These are phyloP conservation scores for Tanytarsus gracilentus DNA, from an alignment of 2,888 invertebrate species.

Conservation along the genomic window DNA sequence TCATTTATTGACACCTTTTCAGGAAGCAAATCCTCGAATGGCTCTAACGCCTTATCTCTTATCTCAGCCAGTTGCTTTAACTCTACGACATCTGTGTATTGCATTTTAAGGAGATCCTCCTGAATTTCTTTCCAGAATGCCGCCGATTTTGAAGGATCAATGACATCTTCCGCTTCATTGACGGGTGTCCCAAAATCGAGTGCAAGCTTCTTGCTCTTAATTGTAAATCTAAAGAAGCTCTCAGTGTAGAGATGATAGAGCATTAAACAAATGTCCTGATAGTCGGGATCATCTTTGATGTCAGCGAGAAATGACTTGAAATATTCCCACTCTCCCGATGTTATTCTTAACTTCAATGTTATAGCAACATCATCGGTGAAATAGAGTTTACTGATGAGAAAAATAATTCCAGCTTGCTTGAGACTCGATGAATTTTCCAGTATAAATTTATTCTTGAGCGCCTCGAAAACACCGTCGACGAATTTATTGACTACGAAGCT, in stretches of 20 bases:
- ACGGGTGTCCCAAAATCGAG: neutral
- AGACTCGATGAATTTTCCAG: neutral
- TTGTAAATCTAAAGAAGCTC: slow-evolving; percentile 12
- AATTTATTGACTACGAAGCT: neutral
- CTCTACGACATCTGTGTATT: neutral
- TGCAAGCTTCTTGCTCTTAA: neutral
- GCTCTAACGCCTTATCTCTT: neutral
- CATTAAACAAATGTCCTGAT: neutral
- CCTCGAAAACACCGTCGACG: neutral
- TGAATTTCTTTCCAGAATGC: slow-evolving; percentile 8
- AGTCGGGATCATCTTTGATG: neutral
- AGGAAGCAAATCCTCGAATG: neutral
- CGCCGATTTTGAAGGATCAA: neutral
- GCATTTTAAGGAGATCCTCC: neutral
- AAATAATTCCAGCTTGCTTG: neutral
- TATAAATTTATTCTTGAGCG: slow-evolving; percentile 8
- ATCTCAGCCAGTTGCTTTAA: neutral
- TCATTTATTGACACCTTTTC: neutral
- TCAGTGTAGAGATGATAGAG: slow-evolving; percentile 14
- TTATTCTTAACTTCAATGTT: slow-evolving; percentile 1
- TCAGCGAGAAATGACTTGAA: neutral
- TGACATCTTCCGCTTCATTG: neutral
- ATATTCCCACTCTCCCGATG: neutral
- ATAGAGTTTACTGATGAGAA: slow-evolving; percentile 16
- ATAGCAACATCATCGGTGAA: slow-evolving; percentile 23